These are phyloP conservation scores for Microdon myrmicae DNA, from an alignment of 2,888 invertebrate species.

Conservation along the genomic window DNA sequence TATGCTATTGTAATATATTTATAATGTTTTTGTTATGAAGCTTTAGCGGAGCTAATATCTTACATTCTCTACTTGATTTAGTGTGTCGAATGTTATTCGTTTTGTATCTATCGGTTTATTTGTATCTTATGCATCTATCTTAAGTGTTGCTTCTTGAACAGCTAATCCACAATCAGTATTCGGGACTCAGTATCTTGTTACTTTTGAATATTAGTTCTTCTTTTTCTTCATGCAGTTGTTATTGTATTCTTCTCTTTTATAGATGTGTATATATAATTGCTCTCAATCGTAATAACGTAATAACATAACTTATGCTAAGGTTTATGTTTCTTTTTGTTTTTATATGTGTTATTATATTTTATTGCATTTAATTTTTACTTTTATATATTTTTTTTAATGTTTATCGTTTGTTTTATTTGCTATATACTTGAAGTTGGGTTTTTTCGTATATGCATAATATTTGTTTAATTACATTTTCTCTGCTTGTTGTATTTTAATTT, in stretches of 20 bases:
- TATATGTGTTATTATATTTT: conserved; percentile 33
- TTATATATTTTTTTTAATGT: conserved; percentile 21
- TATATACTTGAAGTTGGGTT: conserved; percentile 36
- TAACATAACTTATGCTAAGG: conserved; percentile 49
- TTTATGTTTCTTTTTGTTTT: conserved; percentile 19
- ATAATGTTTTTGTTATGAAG: no score
- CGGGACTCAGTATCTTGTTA: no score
- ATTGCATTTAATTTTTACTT: conserved; percentile 34
- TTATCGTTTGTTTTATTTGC: conserved; percentile 29
- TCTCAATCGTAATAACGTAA: conserved; percentile 54
- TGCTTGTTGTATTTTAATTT: conserved; percentile 36
- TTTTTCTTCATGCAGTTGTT: conserved; percentile 38
- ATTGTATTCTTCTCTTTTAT: conserved; percentile 52
- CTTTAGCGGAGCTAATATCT: no score
- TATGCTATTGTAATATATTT: no score
- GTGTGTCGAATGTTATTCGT: no score
- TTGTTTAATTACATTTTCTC: conserved; percentile 17
- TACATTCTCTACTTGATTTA: no score
- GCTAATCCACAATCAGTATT: no score
- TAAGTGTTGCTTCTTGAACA: no score
- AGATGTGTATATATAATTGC: conserved; percentile 59
- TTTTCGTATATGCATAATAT: conserved; percentile 11
- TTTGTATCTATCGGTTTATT: no score
- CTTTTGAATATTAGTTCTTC: conserved; percentile 38
- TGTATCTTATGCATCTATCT: no score